Percentiles rank a stretch among this genome's conserved stretches.
phyloP scores from a whole-genome alignment of 2,888 invertebrate species.

The Apoderus coryli region DNA sequence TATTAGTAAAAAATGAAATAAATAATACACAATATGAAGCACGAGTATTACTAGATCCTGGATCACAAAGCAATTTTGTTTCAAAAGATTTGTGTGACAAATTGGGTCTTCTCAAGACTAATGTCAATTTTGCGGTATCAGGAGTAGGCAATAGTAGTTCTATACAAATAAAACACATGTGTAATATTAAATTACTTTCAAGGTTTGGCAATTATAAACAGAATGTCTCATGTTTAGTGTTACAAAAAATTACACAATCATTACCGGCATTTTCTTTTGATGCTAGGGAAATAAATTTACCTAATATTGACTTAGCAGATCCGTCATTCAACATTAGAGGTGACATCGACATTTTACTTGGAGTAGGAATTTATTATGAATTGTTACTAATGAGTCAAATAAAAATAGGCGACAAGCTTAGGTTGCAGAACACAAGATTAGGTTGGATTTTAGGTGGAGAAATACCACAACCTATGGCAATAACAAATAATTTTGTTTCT shows the following conservation, averaged over 20 bases:
- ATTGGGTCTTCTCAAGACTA: not conserved
- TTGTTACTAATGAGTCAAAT: slow-evolving; percentile 9
- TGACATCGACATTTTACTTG: slow-evolving; percentile 12
- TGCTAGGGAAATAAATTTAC: slow-evolving; percentile 9
- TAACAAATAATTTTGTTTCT: too few relatives aligned
- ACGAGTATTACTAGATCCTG: slow-evolving; percentile 9
- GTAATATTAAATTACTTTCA: slow-evolving; percentile 8
- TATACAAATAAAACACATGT: not conserved
- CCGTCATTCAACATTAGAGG: slow-evolving; percentile 8
- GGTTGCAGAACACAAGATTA: slow-evolving; percentile 13
- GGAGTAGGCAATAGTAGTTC: slow-evolving; percentile 7
- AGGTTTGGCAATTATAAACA: not conserved
- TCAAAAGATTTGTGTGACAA: slow-evolving; percentile 6
- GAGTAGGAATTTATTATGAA: slow-evolving; percentile 12
- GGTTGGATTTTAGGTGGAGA: slow-evolving; percentile 14
- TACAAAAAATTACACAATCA: slow-evolving; percentile 9
- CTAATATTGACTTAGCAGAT: slow-evolving; percentile 11
- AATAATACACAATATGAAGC: not conserved
- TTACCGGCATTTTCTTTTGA: slow-evolving; percentile 4
- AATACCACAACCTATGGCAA: too few relatives aligned
- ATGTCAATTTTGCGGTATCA: slow-evolving; percentile 5
- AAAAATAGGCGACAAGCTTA: slow-evolving; percentile 10
- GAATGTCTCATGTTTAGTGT: slow-evolving; percentile 9
- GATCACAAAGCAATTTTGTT: slow-evolving; percentile 12
- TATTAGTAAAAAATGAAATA: not conserved